Conservation (phyloP, 1,140 invertebrate species). For the Matsumurasca onukii region DNA sequence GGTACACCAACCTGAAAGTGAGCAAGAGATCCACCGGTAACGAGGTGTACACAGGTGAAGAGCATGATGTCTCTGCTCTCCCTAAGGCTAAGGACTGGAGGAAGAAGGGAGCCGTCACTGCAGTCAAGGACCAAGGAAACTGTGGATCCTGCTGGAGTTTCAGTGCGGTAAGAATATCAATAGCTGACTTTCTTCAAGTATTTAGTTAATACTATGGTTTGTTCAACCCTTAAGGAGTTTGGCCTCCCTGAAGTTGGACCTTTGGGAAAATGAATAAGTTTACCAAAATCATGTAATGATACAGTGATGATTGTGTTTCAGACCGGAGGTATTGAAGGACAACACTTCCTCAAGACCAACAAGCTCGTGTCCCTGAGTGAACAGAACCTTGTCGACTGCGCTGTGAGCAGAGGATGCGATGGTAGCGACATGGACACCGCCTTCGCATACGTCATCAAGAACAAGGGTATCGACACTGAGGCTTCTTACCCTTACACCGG, state of each 20-base stretch:
- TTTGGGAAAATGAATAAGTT: too few species aligned
- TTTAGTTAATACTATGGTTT: too few species aligned
- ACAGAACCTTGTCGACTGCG: not conserved
- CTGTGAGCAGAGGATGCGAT: not conserved
- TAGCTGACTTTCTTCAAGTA: too few species aligned
- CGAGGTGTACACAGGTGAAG: slow-evolving; percentile 45
- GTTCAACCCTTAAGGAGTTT: too few species aligned
- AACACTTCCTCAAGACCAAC: not conserved
- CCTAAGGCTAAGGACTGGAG: slow-evolving; percentile 63
- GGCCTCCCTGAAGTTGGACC: too few species aligned
- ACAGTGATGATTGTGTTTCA: too few species aligned
- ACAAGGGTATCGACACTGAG: not conserved
- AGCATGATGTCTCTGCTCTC: slow-evolving; percentile 46
- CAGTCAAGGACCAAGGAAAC: slow-evolving; percentile 66
- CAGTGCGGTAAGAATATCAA: slow-evolving; percentile 53
- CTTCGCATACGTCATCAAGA: not conserved
- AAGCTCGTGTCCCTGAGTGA: not conserved
- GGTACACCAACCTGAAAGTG: slow-evolving; percentile 27
- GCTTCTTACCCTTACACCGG: not conserved
- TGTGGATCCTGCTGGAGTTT: slow-evolving; percentile 74
- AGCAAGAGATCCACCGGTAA: not conserved
- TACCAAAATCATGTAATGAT: too few species aligned
- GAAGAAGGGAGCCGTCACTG: slow-evolving; percentile 63
- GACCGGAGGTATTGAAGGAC: not conserved
- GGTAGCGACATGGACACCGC: not conserved